Evolutionary conservation across 2,888 invertebrate genomes (phyloP).

Genomic region (Schizaphis graminum): DNA sequence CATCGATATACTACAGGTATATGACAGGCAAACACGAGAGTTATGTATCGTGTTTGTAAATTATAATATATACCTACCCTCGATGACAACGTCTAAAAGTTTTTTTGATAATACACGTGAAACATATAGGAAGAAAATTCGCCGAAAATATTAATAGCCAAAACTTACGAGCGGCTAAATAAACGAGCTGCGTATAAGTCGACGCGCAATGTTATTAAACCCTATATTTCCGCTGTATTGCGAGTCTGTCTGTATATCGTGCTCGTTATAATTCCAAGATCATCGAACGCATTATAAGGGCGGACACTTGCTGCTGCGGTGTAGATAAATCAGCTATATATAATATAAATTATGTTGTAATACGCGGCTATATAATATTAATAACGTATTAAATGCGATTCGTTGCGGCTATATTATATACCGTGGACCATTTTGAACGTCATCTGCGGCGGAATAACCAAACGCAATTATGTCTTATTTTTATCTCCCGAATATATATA

Average conservation of each 20-base stretch:
- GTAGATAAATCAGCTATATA: not conserved
- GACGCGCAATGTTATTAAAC: not conserved
- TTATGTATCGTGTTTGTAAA: slow-evolving; percentile 3
- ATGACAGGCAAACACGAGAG: not conserved
- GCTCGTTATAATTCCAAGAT: not conserved
- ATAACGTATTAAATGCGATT: not conserved
- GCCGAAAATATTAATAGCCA: not conserved
- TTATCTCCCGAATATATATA: not conserved
- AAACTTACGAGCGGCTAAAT: not conserved
- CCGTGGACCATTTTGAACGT: not conserved
- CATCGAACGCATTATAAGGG: not conserved
- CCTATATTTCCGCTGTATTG: not conserved
- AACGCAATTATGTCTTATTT: not conserved
- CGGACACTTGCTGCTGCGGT: not conserved
- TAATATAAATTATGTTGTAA: no score
- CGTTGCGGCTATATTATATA: not conserved
- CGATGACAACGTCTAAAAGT: not conserved
- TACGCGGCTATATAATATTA: not conserved
- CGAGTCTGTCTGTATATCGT: not conserved
- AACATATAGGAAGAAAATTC: not conserved
- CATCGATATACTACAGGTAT: not conserved
- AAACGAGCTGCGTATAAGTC: not conserved
- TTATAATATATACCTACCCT: not conserved
- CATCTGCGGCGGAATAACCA: not conserved
- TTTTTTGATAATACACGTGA: not conserved